phyloP scores from a whole-genome alignment of 2,888 invertebrate genomes.

The Drosophila mercatorum region DNA sequence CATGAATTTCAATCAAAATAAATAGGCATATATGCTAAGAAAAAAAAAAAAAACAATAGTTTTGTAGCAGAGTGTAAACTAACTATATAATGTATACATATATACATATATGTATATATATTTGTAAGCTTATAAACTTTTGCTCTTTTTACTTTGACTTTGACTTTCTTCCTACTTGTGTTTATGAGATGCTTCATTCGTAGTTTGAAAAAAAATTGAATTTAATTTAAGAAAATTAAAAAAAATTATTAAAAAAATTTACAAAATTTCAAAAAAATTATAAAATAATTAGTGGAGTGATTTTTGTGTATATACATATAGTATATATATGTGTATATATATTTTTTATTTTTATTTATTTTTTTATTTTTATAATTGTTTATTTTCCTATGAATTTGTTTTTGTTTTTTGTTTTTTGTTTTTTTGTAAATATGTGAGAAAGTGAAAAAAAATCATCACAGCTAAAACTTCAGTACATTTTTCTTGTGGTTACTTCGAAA shows the following conservation, averaged over 20 bases:
- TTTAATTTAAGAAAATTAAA: conserved; percentile 5
- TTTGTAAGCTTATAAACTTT: not conserved
- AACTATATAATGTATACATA: no score
- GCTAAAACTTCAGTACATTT: conserved; percentile 84
- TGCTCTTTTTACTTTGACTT: conserved; percentile 11
- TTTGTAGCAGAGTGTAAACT: conserved; percentile 1
- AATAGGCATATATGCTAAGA: conserved; percentile 41
- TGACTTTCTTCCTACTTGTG: conserved; percentile 2
- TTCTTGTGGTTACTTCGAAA: conserved; percentile 61
- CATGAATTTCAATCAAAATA: conserved; percentile 58
- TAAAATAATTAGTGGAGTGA: conserved; percentile 44
- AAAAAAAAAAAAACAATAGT: conserved; percentile 14
- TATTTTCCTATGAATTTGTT: conserved; percentile 15
- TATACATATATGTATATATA: not conserved
- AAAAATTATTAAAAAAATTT: conserved; percentile 4
- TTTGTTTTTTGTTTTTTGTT: conserved; percentile 14
- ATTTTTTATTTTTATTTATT: no score
- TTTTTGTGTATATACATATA: conserved; percentile 7
- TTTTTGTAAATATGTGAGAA: conserved; percentile 67
- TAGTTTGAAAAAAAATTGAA: conserved; percentile 19
- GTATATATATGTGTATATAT: conserved; percentile 18
- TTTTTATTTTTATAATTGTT: conserved; percentile 1
- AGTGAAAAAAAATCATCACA: conserved; percentile 84
- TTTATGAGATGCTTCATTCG: conserved; percentile 68
- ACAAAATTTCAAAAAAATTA: not conserved